These are phyloP conservation scores for Sinhomidia bicolor DNA, from an alignment of 2,888 invertebrate genomes.

Conservation along the genomic window DNA sequence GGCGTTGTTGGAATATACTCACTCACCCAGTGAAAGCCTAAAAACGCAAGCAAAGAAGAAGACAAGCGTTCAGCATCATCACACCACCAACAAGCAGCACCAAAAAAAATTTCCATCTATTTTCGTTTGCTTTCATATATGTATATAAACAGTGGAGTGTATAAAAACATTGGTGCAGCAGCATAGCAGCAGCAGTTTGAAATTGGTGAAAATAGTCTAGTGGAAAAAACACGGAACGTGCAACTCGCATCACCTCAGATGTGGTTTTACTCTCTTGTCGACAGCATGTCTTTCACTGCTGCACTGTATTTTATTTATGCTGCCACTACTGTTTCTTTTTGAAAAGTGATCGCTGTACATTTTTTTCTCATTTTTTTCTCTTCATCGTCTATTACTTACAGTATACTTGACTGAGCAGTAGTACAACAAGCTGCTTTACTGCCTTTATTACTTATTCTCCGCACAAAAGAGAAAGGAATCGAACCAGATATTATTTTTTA, in stretches of 20 bases:
- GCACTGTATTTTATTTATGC: not conserved
- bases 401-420: not conserved
- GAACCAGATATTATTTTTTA: slow-evolving; percentile 7
- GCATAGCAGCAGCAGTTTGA: too few species aligned
- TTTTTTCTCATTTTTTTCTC: not conserved
- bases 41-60: not conserved
- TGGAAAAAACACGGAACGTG: slow-evolving; percentile 1
- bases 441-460: not conserved
- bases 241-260: slow-evolving; percentile 60
- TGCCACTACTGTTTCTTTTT: not conserved
- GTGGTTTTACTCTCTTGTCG: slow-evolving; percentile 63
- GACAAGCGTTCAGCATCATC: slow-evolving; percentile 17
- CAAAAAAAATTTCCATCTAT: not conserved
- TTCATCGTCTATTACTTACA: not conserved
- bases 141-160: not conserved
- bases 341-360: slow-evolving; percentile 13
- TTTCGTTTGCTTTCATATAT: not conserved
- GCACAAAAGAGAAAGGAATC: not conserved
- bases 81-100: not conserved
- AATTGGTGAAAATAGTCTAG: too few species aligned
- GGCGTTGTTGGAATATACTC: not conserved
- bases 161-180: not conserved
- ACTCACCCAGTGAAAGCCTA: not conserved
- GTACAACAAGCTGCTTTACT: not conserved
- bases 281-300: not conserved